Conservation (phyloP, 2,888 invertebrate species). For the Andricus quercusramuli region DNA sequence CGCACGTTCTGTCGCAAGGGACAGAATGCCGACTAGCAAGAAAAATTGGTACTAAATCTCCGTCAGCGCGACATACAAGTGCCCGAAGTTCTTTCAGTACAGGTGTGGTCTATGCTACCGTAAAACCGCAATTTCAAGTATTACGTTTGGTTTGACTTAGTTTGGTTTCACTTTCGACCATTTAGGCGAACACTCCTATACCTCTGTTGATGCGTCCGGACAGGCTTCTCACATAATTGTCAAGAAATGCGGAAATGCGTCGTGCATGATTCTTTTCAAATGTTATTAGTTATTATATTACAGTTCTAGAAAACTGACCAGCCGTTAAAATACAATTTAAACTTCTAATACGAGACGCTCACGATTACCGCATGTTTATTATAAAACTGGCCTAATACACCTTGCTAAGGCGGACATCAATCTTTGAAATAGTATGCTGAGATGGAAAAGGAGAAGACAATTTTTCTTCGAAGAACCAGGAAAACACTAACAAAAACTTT, state of each 20-base stretch:
- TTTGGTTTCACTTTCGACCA: slow-evolving; percentile 4
- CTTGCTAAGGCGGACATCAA: not conserved
- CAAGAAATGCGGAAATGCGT: not conserved
- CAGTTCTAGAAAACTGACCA: not conserved
- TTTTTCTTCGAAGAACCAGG: not conserved
- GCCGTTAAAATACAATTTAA: not conserved
- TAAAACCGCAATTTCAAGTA: slow-evolving; percentile 7
- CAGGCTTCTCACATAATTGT: not conserved
- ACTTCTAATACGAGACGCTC: not conserved
- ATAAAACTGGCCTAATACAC: not conserved
- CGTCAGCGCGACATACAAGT: not conserved
- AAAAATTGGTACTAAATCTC: not conserved
- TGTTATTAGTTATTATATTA: not conserved
- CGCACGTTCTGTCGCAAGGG: too few species aligned
- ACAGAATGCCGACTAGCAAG: too few species aligned
- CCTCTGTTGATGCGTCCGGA: not conserved
- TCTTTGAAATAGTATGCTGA: not conserved
- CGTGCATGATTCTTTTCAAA: not conserved
- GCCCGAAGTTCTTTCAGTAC: not conserved
- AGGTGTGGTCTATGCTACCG: not conserved
- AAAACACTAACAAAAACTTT: not conserved
- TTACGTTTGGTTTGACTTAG: not conserved
- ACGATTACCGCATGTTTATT: not conserved
- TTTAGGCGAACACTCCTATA: slow-evolving; percentile 2
- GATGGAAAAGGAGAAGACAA: not conserved